These are phyloP conservation scores for Drosophila repleta DNA, from an alignment of 1,140 invertebrate genomes.

Conservation along the genomic window DNA sequence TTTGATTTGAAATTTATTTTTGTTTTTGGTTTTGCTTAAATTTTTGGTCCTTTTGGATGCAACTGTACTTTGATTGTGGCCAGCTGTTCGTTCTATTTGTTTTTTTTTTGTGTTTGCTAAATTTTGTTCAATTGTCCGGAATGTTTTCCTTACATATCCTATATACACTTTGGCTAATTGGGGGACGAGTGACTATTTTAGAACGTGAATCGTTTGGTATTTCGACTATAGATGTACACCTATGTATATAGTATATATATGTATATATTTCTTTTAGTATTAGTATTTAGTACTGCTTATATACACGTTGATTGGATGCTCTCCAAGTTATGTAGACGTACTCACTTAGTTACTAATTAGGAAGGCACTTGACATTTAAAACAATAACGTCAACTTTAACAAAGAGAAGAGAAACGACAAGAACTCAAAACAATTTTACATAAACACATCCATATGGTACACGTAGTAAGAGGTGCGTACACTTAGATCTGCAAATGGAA, in stretches of 20 bases:
- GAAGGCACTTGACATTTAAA: conserved; percentile 76
- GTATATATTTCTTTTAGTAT: not conserved
- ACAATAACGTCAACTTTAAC: conserved; percentile 50
- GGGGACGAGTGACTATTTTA: conserved; percentile 12
- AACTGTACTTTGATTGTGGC: conserved; percentile 7
- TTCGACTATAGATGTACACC: conserved; percentile 19
- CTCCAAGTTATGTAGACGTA: conserved; percentile 20
- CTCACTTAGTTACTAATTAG: conserved; percentile 66
- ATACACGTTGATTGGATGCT: conserved; percentile 25
- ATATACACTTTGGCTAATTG: conserved; percentile 60
- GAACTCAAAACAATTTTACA: conserved; percentile 14
- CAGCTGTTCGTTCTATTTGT: conserved; percentile 6
- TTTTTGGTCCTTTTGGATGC: conserved; percentile 1
- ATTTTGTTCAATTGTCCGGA: conserved; percentile 26
- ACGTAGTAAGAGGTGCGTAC: not conserved
- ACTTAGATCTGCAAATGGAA: conserved; percentile 11
- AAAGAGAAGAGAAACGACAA: conserved; percentile 21
- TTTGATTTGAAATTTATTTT: not conserved
- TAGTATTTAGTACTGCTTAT: conserved; percentile 11
- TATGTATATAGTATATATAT: not conserved
- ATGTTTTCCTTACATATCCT: conserved; percentile 17
- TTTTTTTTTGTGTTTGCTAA: conserved; percentile 12
- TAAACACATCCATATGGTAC: conserved; percentile 7
- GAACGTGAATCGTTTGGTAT: conserved; percentile 16
- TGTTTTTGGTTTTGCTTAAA: too few relatives aligned